Evolutionary conservation across 1,140 invertebrate genomes (phyloP), one percentile per base, ranked within the genome.

Genomic region (Ceratosolen fusciceps): DNA sequence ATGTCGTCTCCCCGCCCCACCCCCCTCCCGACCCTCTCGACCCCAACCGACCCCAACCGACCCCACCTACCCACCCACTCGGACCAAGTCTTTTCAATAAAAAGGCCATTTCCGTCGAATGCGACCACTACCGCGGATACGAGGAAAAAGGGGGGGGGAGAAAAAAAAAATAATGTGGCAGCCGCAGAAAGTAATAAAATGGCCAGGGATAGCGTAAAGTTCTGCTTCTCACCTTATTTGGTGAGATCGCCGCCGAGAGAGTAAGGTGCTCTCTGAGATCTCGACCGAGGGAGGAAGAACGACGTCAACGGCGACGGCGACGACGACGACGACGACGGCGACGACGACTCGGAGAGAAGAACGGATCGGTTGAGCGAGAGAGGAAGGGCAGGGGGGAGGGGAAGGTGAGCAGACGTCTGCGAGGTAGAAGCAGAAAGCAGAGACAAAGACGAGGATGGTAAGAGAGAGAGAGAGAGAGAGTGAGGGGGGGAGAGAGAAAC

Each of bases 401-500:
- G n/a, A n/a, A n/a, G n/a, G n/a, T n/a, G n/a, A n/a, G n/a, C n/a
- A n/a, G n/a, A n/a, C n/a, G n/a, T n/a, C n/a, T n/a, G n/a, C n/a
- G n/a, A n/a, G n/a, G n/a, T n/a, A n/a, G n/a, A n/a, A n/a, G n/a
- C n/a, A n/a, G n/a, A n/a, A n/a, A n/a, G n/a, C n/a, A n/a, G n/a
- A n/a, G n/a, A n/a, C n/a, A n/a, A n/a, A n/a, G n/a, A n/a, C n/a
- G n/a, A n/a, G n/a, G n/a, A n/a, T n/a, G n/a, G n/a, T n/a, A n/a
- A 77, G 10, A 68, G 47, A 56, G 75, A 77, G 31, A 73, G 52
- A 34, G 31, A n/a, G 71, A 54, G 74, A 74, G 56, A 80, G 70
- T 76, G 67, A 79, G 62, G 60, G 79, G 77, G 82, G 81, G 82
- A 68, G 70, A 47, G 1, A 12, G 19, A 0, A 31, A 10, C 70